Conservation (phyloP, 2,113 vertebrate species). For the Paratilapia polleni region DNA sequence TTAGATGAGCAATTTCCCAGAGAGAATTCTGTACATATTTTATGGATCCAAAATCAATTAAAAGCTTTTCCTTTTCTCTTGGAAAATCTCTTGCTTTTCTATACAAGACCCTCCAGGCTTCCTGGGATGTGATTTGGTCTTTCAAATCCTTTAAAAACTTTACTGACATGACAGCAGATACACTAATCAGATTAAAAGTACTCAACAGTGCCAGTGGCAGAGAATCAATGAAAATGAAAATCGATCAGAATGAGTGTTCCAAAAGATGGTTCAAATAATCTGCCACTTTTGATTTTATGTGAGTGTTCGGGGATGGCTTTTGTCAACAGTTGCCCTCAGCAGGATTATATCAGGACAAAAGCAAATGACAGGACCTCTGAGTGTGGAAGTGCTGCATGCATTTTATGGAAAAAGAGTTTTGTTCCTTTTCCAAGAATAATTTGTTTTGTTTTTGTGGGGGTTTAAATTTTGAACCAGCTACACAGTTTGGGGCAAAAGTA, state of each 20-base stretch:
- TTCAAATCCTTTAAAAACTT: constrained; percentile 45
- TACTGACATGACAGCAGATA: constrained; percentile 30
- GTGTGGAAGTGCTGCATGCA: neutral
- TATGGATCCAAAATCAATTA: constrained; percentile 22
- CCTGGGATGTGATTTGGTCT: neutral
- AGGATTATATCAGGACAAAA: neutral
- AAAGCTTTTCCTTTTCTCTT: neutral
- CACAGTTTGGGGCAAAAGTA: constrained; percentile 25
- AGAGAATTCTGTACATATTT: constrained; percentile 12
- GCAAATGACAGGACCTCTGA: constrained; percentile 26
- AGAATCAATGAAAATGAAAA: constrained; percentile 24
- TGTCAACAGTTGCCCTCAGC: constrained; percentile 3
- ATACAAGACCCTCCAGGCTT: neutral
- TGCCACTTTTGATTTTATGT: constrained; percentile 40
- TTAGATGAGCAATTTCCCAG: neutral
- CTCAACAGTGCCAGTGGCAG: neutral
- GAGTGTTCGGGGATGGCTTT: neutral
- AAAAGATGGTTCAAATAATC: constrained; percentile 43
- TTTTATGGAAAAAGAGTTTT: neutral
- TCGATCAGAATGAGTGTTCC: constrained; percentile 21
- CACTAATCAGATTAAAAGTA: constrained; percentile 47
- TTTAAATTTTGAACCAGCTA: constrained; percentile 3
- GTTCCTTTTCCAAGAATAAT: constrained; percentile 10
- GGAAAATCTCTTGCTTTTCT: constrained; percentile 7
- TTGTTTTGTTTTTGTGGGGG: neutral